phyloP scores from a whole-genome alignment of 2,888 invertebrate genomes.

The Drosophila leonis region DNA sequence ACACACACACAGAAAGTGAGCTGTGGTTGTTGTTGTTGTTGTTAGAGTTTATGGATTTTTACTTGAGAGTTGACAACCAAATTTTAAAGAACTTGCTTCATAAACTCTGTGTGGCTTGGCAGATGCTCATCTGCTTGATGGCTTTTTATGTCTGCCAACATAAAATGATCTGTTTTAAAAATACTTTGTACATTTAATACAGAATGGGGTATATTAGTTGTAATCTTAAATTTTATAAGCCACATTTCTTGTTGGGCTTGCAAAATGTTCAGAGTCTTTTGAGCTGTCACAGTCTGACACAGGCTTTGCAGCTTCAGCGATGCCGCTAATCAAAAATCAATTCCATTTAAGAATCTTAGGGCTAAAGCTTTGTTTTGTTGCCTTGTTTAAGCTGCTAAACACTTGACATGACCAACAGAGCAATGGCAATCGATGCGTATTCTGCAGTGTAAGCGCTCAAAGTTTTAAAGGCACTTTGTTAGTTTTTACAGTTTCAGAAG shows the following conservation, averaged over 20 bases:
- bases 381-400: no score
- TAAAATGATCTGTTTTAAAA: constrained; percentile 17
- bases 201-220: not conserved
- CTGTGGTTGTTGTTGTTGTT: constrained; percentile 11
- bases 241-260: no score
- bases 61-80: constrained; percentile 31
- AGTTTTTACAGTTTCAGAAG: no score
- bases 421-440: no score
- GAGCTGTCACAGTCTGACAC: no score
- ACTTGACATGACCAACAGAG: no score
- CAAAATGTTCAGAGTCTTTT: no score
- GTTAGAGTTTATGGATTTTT: constrained; percentile 19
- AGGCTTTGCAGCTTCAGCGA: not conserved
- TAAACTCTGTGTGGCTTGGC: constrained; percentile 35
- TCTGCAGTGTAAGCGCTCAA: no score
- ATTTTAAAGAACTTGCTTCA: constrained; percentile 32
- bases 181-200: no score
- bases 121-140: constrained; percentile 24
- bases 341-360: not conserved
- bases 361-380: not conserved
- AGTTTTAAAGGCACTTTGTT: no score
- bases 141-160: constrained; percentile 28
- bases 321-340: not conserved
- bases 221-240: no score
- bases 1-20: constrained; percentile 10